Evolutionary conservation across 2,888 invertebrate genomes (phyloP).

Genomic region (Dynastes tityus): DNA sequence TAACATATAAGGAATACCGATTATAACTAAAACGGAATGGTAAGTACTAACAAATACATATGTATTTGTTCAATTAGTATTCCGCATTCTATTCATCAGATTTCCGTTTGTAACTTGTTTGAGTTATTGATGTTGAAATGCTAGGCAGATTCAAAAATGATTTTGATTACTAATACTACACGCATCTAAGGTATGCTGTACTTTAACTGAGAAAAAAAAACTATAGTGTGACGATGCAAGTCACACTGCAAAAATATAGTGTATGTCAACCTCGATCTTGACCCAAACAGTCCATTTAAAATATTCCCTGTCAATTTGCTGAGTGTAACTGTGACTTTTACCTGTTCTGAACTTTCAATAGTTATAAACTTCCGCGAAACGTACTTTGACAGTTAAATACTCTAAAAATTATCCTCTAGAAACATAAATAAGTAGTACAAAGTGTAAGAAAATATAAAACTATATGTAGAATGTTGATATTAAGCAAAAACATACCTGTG

Average conservation of each 20-base stretch:
- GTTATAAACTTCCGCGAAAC: constrained; percentile 61
- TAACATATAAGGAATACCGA: constrained; percentile 47
- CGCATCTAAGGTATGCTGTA: background rate
- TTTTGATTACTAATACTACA: background rate
- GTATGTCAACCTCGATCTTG: constrained; percentile 62
- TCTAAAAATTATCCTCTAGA: background rate
- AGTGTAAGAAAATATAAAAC: constrained; percentile 9
- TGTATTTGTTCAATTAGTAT: constrained; percentile 43
- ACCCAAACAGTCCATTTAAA: constrained; percentile 67
- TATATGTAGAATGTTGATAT: constrained; percentile 36
- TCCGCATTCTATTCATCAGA: constrained; percentile 37
- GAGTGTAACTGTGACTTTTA: constrained; percentile 67
- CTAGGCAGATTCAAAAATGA: too few species aligned
- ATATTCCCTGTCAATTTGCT: constrained; percentile 63
- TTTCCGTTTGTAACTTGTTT: constrained; percentile 31
- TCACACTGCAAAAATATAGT: constrained; percentile 56
- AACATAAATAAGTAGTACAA: constrained; percentile 10
- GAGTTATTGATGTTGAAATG: too few species aligned
- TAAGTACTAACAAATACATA: constrained; percentile 25
- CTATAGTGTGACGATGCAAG: constrained; percentile 31
- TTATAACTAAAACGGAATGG: constrained; percentile 26
- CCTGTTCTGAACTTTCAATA: constrained; percentile 64
- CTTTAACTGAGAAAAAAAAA: constrained; percentile 22
- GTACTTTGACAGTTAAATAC: constrained; percentile 51
- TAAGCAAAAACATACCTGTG: constrained; percentile 61